Evolutionary conservation across 2,797 vertebrate genomes (phyloP).

Genomic region (Danio choprae): DNA sequence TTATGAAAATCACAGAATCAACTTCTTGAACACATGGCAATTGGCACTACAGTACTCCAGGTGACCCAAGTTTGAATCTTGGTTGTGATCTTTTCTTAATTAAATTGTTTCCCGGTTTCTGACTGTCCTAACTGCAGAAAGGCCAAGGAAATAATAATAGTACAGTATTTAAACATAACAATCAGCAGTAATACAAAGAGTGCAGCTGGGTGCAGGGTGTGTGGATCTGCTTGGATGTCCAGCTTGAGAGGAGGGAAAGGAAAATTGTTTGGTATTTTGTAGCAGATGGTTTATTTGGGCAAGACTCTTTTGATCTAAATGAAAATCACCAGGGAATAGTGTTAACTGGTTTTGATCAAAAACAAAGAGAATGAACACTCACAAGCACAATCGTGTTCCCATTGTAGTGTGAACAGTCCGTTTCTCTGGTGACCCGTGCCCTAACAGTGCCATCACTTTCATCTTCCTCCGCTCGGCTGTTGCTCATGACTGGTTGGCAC

Average conservation of each 20-base stretch:
- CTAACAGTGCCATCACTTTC: conserved; percentile 68
- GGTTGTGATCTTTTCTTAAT: not conserved
- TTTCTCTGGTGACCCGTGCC: conserved; percentile 72
- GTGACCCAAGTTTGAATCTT: not conserved
- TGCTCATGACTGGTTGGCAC: conserved; percentile 67
- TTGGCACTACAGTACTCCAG: not conserved
- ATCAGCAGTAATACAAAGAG: conserved; percentile 19
- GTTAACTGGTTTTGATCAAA: conserved; percentile 45
- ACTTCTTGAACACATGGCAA: not conserved
- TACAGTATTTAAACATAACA: not conserved
- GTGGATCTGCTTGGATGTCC: conserved; percentile 43
- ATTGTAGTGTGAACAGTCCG: conserved; percentile 65
- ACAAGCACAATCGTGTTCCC: not conserved
- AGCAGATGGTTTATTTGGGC: conserved; percentile 78
- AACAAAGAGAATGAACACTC: conserved; percentile 47
- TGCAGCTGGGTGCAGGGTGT: conserved; percentile 19
- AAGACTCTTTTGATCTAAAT: conserved; percentile 77
- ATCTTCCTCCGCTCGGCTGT: conserved; percentile 71
- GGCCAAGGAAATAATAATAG: not conserved
- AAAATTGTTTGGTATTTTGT: conserved; percentile 68
- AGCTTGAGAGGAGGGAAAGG: conserved; percentile 54
- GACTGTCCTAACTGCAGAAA: not conserved
- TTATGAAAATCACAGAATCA: no score
- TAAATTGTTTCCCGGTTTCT: not conserved
- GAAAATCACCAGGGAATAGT: conserved; percentile 68